These are phyloP conservation scores for Vipera latastei DNA, from an alignment of 2,797 vertebrate genomes.

Conservation along the genomic window DNA sequence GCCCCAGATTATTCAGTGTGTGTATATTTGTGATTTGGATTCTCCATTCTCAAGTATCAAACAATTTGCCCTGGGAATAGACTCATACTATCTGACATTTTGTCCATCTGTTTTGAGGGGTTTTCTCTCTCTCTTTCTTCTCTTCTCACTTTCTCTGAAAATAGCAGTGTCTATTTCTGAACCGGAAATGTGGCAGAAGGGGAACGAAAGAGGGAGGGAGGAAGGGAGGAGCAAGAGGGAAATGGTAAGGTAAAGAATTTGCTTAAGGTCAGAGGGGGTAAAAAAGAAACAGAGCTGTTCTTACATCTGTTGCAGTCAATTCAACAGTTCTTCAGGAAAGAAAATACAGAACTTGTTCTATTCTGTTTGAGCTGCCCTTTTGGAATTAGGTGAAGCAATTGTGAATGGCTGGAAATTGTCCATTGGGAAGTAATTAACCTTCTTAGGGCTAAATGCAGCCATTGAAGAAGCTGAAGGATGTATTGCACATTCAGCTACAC, in stretches of 20 bases:
- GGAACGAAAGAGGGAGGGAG: not conserved
- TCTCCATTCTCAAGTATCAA: not conserved
- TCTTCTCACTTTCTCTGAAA: slow-evolving; percentile 55
- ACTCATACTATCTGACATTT: not conserved
- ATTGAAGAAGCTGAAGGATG: not conserved
- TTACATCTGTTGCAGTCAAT: slow-evolving; percentile 18
- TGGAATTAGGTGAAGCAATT: not conserved
- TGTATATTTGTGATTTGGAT: not conserved
- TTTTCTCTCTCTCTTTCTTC: slow-evolving; percentile 24
- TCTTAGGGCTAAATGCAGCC: not conserved
- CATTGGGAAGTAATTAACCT: slow-evolving; percentile 7
- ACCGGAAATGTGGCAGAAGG: slow-evolving; percentile 51
- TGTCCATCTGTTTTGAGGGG: not conserved
- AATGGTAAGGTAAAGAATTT: slow-evolving; percentile 8
- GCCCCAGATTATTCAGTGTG: not conserved
- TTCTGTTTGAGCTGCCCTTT: not conserved
- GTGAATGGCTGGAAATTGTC: slow-evolving; percentile 4
- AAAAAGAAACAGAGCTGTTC: slow-evolving; percentile 16
- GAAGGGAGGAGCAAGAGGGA: not conserved
- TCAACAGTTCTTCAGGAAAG: not conserved
- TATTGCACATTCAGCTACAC: not conserved
- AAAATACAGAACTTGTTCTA: not conserved
- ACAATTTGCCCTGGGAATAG: not conserved
- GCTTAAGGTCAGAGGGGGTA: slow-evolving; percentile 29
- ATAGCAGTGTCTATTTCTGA: slow-evolving; percentile 60